Conservation (phyloP, 2,888 invertebrate species). For the Tiliacea citrago region DNA sequence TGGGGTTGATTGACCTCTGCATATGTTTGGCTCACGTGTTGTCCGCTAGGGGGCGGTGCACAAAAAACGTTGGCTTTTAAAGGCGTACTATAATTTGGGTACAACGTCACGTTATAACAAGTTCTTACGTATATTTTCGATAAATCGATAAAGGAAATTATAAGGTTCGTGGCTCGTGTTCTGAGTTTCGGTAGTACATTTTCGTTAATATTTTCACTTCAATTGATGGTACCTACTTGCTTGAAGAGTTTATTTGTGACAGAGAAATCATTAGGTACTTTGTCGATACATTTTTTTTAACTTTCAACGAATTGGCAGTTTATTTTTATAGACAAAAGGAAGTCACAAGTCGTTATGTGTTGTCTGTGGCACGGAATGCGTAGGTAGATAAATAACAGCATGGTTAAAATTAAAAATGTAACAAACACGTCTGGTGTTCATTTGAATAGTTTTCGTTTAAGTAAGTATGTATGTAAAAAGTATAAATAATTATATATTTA, state of each 20-base stretch:
- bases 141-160: slow-evolving; percentile 60
- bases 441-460: neutral
- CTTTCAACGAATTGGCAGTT: neutral
- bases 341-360: slow-evolving; percentile 14
- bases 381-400: neutral
- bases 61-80: slow-evolving; percentile 35
- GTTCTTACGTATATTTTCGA: slow-evolving; percentile 44
- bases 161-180: slow-evolving; percentile 29
- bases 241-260: slow-evolving; percentile 1
- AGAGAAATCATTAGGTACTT: neutral
- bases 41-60: slow-evolving; percentile 45
- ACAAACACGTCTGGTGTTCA: neutral
- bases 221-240: neutral
- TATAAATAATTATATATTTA: neutral
- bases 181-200: slow-evolving; percentile 1
- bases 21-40: slow-evolving; percentile 57
- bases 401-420: neutral
- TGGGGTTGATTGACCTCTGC: slow-evolving; percentile 62
- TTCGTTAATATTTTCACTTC: slow-evolving; percentile 18
- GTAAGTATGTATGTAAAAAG: neutral
- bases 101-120: slow-evolving; percentile 22
- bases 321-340: slow-evolving; percentile 3
- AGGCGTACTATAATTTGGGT: slow-evolving; percentile 53
- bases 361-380: slow-evolving; percentile 19
- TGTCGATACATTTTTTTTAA: neutral